Evolutionary conservation across 2,113 vertebrate genomes (phyloP), one percentile per base, ranked within the genome.

Genomic region (Rhea americana): DNA sequence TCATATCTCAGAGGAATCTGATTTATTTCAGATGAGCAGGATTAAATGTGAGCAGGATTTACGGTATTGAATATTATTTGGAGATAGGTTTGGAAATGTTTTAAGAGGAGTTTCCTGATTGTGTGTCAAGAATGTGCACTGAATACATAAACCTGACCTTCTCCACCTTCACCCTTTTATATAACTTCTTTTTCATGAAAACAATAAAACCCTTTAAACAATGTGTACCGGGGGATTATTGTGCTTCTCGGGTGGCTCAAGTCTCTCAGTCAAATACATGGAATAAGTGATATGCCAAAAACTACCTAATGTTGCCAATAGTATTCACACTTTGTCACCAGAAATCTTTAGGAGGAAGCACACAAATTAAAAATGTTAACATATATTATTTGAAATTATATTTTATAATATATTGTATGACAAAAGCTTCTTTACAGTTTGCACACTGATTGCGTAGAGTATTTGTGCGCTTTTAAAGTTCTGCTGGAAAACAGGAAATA

Each of bases 401-500:
- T 87, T 89, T 88, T 77, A 51, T 72, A 53, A 56, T 47, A 70
- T 85, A 81, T 58, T 76, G 62, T 83, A 72, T 2, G 15, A 92
- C 68, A 87, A 86, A 74, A 90, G 47, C 25, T 72, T 78, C 32
- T 25, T 90, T 94, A 91, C 67, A 85, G 56, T 80, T 77, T 90
- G 56, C 48, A 81, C 4, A 41, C 48, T 84, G 88, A 78, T 68
- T 85, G 73, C 88, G 71, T 88, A 45, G 67, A 87, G 35, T 93
- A 82, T 93, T 93, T 84, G 48, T 79, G 32, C 84, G 82, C 63
- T 75, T 91, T 87, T 82, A 62, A 68, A 87, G 66, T 94, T 95
- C 81, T 96, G 73, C 77, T 83, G 82, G 85, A 77, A 96, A 96
- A 80, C 55, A 58, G 75, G 93, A 96, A 93, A 89, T 90, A 79